Percentiles rank a stretch among this genome's conserved stretches.
These are phyloP conservation scores for Erebia aethiops DNA, from an alignment of 2,888 invertebrate genomes.

Conservation along the genomic window DNA sequence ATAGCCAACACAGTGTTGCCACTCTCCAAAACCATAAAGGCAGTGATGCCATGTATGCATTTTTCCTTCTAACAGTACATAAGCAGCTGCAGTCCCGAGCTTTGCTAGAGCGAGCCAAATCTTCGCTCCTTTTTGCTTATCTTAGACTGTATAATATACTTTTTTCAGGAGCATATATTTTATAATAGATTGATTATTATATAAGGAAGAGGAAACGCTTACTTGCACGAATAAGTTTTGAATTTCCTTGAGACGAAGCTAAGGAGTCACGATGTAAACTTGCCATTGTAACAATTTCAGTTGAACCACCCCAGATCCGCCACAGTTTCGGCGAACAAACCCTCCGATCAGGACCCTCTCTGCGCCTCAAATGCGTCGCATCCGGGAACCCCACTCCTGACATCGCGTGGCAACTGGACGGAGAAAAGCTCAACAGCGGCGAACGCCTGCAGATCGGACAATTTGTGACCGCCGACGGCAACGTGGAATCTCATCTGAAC, in stretches of 20 bases:
- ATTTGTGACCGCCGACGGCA: slow-evolving; percentile 94
- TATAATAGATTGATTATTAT: no score
- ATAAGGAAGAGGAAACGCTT: no score
- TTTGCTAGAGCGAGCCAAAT: no score
- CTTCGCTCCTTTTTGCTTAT: no score
- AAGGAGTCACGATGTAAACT: neutral
- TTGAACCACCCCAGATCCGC: slow-evolving; percentile 94
- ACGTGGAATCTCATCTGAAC: slow-evolving; percentile 95
- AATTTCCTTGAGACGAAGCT: neutral
- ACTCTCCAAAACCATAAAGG: no score
- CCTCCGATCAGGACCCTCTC: slow-evolving; percentile 93
- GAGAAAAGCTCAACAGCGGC: slow-evolving; percentile 87
- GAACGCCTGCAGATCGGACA: slow-evolving; percentile 89
- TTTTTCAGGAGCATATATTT: no score
- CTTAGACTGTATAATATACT: no score
- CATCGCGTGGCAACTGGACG: slow-evolving; percentile 96
- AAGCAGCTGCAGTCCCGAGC: no score
- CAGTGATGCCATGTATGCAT: no score
- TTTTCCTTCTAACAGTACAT: no score
- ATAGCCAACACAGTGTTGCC: no score
- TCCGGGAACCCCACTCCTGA: slow-evolving; percentile 97
- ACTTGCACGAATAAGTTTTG: no score
- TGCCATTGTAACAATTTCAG: slow-evolving; percentile 62
- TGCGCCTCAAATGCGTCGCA: slow-evolving; percentile 95
- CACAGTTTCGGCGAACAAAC: slow-evolving; percentile 95